Evolutionary conservation across 2,113 vertebrate species (phyloP).

Genomic region (Tachysurus vachellii): DNA sequence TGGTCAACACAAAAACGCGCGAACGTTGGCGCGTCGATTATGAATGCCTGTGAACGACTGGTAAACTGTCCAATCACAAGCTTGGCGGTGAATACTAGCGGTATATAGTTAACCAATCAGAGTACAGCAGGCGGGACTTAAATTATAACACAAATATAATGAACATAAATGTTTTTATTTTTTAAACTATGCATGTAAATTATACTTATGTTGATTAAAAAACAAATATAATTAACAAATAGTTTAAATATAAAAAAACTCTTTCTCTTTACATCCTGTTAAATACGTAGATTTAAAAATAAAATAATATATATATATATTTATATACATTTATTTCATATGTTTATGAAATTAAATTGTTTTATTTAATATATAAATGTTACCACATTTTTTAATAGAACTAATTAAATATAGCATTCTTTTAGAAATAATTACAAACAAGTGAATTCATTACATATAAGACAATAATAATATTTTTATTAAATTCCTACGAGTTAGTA

Average conservation of each 20-base stretch:
- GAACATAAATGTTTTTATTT: background rate
- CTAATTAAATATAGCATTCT: background rate
- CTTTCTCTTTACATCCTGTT: background rate
- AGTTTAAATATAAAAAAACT: background rate
- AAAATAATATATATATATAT: no score
- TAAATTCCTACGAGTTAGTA: no score
- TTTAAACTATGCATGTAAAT: no score
- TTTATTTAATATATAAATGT: background rate
- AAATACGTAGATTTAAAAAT: background rate
- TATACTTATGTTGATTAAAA: no score
- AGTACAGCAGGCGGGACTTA: background rate
- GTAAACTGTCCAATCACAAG: background rate
- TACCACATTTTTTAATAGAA: no score
- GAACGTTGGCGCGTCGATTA: constrained; percentile 54
- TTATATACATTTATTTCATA: background rate
- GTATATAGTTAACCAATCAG: background rate
- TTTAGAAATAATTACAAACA: constrained; percentile 1
- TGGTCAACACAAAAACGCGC: constrained; percentile 49
- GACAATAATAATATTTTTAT: background rate
- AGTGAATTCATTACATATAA: background rate
- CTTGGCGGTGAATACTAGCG: no score
- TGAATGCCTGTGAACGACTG: background rate
- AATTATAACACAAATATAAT: background rate
- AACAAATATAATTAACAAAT: background rate
- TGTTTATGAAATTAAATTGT: background rate